Conservation (phyloP, 2,888 invertebrate species). For the Dryobotodes eremita region DNA sequence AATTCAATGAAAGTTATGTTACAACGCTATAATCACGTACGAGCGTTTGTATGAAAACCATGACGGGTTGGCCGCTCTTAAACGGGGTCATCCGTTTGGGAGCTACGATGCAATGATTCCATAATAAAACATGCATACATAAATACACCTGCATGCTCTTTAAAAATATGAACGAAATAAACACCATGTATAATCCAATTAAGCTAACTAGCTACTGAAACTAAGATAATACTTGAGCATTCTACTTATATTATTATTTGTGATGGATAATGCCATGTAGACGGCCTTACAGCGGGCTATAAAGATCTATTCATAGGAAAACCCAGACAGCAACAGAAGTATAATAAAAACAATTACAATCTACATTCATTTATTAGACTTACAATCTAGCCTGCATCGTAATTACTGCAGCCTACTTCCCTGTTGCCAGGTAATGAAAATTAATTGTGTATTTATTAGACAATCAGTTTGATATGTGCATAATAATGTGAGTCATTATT, state of each 20-base stretch:
- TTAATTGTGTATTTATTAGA: constrained; percentile 26
- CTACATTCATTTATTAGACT: constrained; percentile 34
- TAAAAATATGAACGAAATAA: background rate
- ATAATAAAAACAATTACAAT: constrained; percentile 38
- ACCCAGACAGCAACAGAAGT: background rate
- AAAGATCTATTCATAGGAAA: background rate
- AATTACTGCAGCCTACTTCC: constrained; percentile 28
- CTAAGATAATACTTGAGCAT: background rate
- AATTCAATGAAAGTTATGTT: too few species aligned
- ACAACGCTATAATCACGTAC: too few species aligned
- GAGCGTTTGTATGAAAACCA: too few species aligned
- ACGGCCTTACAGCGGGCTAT: background rate
- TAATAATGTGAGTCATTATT: constrained; percentile 33
- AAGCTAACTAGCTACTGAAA: background rate
- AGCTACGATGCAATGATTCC: background rate
- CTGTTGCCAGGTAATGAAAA: constrained; percentile 49
- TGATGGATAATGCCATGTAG: constrained; percentile 2
- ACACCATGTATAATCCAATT: too few species aligned
- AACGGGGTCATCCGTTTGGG: background rate
- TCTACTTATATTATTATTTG: background rate
- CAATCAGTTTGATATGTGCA: constrained; percentile 17
- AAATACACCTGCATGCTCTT: background rate
- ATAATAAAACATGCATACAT: background rate
- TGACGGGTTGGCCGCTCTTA: too few species aligned
- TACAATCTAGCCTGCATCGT: constrained; percentile 26